phyloP scores from a whole-genome alignment of 2,888 invertebrate genomes.

The Oscheius sp. region DNA sequence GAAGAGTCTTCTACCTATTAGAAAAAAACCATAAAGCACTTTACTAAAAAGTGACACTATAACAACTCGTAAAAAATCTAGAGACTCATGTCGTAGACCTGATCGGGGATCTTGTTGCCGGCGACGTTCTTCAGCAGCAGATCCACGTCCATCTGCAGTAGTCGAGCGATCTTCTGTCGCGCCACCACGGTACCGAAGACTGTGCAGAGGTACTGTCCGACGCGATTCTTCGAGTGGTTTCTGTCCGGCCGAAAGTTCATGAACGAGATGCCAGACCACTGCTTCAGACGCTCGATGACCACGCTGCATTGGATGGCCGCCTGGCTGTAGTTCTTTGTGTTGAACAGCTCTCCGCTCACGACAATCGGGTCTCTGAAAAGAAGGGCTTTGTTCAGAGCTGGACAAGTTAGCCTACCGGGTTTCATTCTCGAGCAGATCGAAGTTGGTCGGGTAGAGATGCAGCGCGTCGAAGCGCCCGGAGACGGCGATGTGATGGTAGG shows the following conservation, averaged over 20 bases:
- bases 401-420: background rate
- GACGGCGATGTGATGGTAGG: slow-evolving; percentile 54
- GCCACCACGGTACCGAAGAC: slow-evolving; percentile 48
- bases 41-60: background rate
- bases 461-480: slow-evolving; percentile 55
- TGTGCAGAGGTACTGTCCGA: slow-evolving; percentile 42
- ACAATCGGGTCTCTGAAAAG: slow-evolving; percentile 45
- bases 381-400: background rate
- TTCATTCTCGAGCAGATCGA: slow-evolving; percentile 37
- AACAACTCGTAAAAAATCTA: background rate
- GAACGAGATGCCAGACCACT: slow-evolving; percentile 49
- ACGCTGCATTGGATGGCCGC: slow-evolving; percentile 34
- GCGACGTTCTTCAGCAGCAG: slow-evolving; percentile 43
- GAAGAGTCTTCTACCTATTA: too few species aligned
- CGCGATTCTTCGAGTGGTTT: slow-evolving; percentile 24
- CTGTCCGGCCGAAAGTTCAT: slow-evolving; percentile 42
- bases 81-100: slow-evolving; percentile 44
- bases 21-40: too few species aligned
- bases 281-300: slow-evolving; percentile 43
- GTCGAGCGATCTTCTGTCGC: slow-evolving; percentile 44
- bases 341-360: slow-evolving; percentile 45
- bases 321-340: slow-evolving; percentile 40
- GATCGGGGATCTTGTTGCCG: slow-evolving; percentile 40
- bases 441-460: slow-evolving; percentile 26
- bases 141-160: slow-evolving; percentile 45